Conservation (phyloP, 2,888 invertebrate species). For the Cerceris rybyensis region DNA sequence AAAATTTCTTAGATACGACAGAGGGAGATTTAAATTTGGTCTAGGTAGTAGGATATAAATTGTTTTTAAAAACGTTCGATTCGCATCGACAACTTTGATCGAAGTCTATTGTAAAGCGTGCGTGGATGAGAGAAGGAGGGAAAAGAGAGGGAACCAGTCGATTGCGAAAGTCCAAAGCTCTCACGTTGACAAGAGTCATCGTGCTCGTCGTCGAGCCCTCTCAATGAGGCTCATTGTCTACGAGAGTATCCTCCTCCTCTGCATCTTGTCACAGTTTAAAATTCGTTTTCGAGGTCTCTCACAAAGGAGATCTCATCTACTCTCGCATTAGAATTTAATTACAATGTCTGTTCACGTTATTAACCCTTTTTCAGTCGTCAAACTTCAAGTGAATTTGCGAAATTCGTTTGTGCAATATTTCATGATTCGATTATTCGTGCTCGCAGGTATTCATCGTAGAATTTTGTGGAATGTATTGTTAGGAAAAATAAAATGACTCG, state of each 20-base stretch:
- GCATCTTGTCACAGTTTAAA: constrained; percentile 35
- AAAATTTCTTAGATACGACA: not conserved
- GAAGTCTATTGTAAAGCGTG: constrained; percentile 20
- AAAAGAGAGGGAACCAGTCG: constrained; percentile 38
- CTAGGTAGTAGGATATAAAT: not conserved
- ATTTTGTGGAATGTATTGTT: constrained; percentile 20
- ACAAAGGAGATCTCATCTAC: not conserved
- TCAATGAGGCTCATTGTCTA: constrained; percentile 74
- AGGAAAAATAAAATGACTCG: constrained; percentile 32
- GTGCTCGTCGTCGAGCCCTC: constrained; percentile 54
- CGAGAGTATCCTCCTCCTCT: constrained; percentile 43
- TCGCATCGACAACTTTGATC: not conserved
- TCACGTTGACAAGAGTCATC: constrained; percentile 72
- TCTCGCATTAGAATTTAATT: too few species aligned
- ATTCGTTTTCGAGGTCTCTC: constrained; percentile 14
- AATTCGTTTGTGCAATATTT: too few species aligned
- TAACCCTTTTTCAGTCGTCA: too few species aligned
- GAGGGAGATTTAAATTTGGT: not conserved
- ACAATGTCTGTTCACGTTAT: too few species aligned
- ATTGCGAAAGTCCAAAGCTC: constrained; percentile 71
- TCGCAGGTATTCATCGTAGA: constrained; percentile 12
- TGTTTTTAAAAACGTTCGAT: not conserved
- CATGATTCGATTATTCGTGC: too few species aligned
- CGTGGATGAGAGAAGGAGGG: constrained; percentile 52
- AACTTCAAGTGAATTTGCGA: too few species aligned